Percentiles rank a stretch among this genome's conserved stretches.
These are phyloP conservation scores for Pachydiplax longipennis DNA, from an alignment of 2,888 invertebrate species.

Conservation along the genomic window DNA sequence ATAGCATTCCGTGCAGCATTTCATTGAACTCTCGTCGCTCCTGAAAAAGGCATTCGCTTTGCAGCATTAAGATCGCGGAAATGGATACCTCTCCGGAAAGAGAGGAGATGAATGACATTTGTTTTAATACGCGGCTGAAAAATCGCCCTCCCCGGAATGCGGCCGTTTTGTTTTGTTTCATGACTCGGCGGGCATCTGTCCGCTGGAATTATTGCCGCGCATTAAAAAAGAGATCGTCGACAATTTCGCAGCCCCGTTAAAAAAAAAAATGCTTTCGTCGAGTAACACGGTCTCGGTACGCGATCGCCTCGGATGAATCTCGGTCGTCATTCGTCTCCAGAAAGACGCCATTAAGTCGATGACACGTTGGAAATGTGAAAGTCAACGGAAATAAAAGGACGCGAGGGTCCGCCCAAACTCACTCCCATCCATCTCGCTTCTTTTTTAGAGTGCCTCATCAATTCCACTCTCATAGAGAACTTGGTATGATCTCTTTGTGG, in stretches of 20 bases:
- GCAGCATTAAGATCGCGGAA: not conserved
- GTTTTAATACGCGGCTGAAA: not conserved
- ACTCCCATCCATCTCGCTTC: not conserved
- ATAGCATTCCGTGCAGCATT: not conserved
- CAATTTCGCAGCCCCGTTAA: not conserved
- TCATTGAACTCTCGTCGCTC: not conserved
- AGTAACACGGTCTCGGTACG: not conserved
- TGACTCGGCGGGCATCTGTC: not conserved
- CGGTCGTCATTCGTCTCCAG: not conserved
- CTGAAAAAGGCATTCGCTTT: not conserved
- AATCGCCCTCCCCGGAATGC: not conserved
- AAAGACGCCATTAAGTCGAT: slow-evolving; percentile 3
- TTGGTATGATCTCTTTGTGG: not conserved
- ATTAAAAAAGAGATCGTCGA: not conserved
- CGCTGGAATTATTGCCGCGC: not conserved
- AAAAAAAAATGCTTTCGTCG: not conserved
- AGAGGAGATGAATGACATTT: not conserved
- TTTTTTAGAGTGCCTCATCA: not conserved
- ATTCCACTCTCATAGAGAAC: not conserved
- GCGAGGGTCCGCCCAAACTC: not conserved
- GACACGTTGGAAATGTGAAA: not conserved
- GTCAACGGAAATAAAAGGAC: not conserved
- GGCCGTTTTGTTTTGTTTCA: not conserved
- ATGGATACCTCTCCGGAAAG: not conserved
- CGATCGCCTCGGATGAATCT: not conserved